These are phyloP conservation scores for Rhinogobio ventralis DNA, from an alignment of 2,797 vertebrate species.

Conservation along the genomic window DNA sequence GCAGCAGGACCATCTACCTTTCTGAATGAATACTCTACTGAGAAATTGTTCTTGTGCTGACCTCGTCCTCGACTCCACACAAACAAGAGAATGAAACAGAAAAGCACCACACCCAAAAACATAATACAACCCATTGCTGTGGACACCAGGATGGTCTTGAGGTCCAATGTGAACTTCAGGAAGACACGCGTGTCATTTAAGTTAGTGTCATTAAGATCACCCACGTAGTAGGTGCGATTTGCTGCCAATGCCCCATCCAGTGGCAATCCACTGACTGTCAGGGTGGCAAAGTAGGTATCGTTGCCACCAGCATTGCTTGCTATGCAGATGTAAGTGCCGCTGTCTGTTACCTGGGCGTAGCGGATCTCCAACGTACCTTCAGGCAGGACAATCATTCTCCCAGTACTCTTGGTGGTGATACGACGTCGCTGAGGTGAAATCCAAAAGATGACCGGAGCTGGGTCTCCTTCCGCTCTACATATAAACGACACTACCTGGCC, in stretches of 20 bases:
- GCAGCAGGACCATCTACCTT: conserved; percentile 92
- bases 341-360: conserved; percentile 89
- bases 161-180: conserved; percentile 92
- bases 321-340: conserved; percentile 96
- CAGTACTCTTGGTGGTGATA: conserved; percentile 86
- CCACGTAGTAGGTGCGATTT: conserved; percentile 85
- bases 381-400: conserved; percentile 85
- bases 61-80: conserved; percentile 97
- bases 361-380: conserved; percentile 92
- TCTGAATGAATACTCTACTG: conserved; percentile 96
- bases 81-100: conserved; percentile 98
- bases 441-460: conserved; percentile 90
- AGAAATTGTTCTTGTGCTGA: conserved; percentile 97
- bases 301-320: conserved; percentile 97
- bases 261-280: conserved; percentile 84
- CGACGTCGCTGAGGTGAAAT: conserved; percentile 92
- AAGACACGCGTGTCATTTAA: conserved; percentile 92
- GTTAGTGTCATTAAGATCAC: conserved; percentile 88
- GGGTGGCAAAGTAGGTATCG: conserved; percentile 94
- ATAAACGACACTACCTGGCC: conserved; percentile 91
- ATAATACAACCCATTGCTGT: conserved; percentile 99
- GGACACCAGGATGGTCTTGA: conserved; percentile 97
- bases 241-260: conserved; percentile 77
- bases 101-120: conserved; percentile 97
- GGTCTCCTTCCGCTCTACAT: conserved; percentile 93